Evolutionary conservation across 2,113 vertebrate species (phyloP).

Genomic region (Caracal caracal): DNA sequence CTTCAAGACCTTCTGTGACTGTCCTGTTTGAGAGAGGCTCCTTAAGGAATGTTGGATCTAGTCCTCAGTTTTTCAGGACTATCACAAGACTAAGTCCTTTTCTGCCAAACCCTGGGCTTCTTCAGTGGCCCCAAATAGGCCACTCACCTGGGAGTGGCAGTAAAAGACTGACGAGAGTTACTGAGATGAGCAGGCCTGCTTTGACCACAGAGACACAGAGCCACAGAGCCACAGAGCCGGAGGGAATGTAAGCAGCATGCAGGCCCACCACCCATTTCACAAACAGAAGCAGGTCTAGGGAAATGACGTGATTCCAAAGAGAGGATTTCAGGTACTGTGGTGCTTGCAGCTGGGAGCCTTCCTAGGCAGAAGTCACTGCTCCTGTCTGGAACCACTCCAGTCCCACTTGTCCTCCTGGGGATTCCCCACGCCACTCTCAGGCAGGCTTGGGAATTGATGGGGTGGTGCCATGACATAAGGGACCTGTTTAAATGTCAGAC

Average conservation of each 20-base stretch:
- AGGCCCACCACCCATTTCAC: not conserved
- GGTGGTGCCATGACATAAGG: not conserved
- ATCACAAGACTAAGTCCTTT: not conserved
- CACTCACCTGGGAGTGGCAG: not conserved
- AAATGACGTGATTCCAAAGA: not conserved
- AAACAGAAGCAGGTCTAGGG: not conserved
- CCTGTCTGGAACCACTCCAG: not conserved
- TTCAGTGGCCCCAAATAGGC: not conserved
- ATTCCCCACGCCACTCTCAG: not conserved
- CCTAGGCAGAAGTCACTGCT: not conserved
- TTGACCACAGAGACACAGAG: not conserved
- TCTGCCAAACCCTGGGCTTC: not conserved
- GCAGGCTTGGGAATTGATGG: not conserved
- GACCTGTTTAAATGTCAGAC: not conserved
- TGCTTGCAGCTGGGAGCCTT: not conserved
- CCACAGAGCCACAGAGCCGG: not conserved
- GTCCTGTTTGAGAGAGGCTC: not conserved
- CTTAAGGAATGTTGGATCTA: not conserved
- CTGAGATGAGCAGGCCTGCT: not conserved
- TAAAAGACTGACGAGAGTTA: not conserved
- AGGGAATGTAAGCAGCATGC: not conserved
- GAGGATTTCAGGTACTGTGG: not conserved
- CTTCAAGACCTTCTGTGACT: not conserved
- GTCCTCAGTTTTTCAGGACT: not conserved
- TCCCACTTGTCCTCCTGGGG: accelerated